Evolutionary conservation across 2,888 invertebrate genomes (phyloP).

Genomic region (Agriopis aurantiaria): DNA sequence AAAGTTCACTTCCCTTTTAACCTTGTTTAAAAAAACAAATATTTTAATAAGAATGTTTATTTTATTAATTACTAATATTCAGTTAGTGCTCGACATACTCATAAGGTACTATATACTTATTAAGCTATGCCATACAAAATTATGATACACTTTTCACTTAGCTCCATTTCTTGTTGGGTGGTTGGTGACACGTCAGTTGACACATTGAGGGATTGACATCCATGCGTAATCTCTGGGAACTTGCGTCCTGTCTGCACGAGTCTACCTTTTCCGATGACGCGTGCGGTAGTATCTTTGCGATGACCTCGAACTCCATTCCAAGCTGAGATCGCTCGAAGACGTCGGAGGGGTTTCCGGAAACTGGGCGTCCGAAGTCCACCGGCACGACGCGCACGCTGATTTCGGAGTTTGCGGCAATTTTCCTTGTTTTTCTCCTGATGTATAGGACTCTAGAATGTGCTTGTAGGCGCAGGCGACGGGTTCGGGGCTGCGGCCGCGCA

Average conservation of each 20-base stretch:
- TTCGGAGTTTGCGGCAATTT: slow-evolving; percentile 69
- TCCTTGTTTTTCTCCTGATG: slow-evolving; percentile 56
- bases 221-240: slow-evolving; percentile 47
- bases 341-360: slow-evolving; percentile 81
- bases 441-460: slow-evolving; percentile 81
- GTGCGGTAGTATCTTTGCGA: slow-evolving; percentile 66
- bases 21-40: neutral
- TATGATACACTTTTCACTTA: slow-evolving; percentile 20
- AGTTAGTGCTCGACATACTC: neutral
- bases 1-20: neutral
- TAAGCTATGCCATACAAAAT: neutral
- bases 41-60: neutral
- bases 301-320: slow-evolving; percentile 80
- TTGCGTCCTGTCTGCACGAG: slow-evolving; percentile 32
- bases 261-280: slow-evolving; percentile 76
- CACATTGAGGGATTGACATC: slow-evolving; percentile 44
- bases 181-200: slow-evolving; percentile 25
- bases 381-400: slow-evolving; percentile 74
- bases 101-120: neutral
- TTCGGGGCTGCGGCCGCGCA: slow-evolving; percentile 77
- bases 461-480: slow-evolving; percentile 81
- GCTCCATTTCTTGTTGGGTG: slow-evolving; percentile 21
- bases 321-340: slow-evolving; percentile 76
- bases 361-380: slow-evolving; percentile 83
- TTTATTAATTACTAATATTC: neutral